phyloP scores from a whole-genome alignment of 2,797 vertebrate genomes.

The Hippocampus kuda region DNA sequence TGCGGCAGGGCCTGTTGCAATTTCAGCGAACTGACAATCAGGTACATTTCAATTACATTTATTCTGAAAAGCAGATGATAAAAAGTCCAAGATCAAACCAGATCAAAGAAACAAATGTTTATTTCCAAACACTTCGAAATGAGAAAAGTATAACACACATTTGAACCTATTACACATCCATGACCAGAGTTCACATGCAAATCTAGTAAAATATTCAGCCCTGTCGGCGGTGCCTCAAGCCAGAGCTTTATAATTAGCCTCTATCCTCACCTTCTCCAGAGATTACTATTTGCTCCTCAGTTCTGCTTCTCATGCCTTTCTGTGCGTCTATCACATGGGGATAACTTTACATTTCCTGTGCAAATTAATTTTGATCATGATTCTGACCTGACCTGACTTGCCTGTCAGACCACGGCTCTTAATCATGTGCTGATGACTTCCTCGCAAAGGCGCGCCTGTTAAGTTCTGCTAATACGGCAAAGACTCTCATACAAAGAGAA shows the following conservation, averaged over 20 bases:
- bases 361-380: constrained; percentile 46
- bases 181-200: not conserved
- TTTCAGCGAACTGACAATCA: not conserved
- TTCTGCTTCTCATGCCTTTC: not conserved
- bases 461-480: constrained; percentile 17
- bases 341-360: constrained; percentile 27
- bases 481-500: constrained; percentile 7
- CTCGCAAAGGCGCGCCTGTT: constrained; percentile 21
- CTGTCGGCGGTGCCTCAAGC: not conserved
- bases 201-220: not conserved
- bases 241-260: not conserved
- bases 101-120: not conserved
- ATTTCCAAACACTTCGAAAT: not conserved
- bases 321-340: constrained; percentile 5
- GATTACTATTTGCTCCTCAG: constrained; percentile 1
- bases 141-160: not conserved
- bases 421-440: constrained; percentile 43
- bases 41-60: not conserved
- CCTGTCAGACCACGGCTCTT: constrained; percentile 36
- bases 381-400: constrained; percentile 45
- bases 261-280: constrained; percentile 20
- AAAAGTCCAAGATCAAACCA: not conserved
- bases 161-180: not conserved
- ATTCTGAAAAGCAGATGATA: not conserved
- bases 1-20: not conserved